Evolutionary conservation across 1,140 invertebrate species (phyloP).

Genomic region (Drosophila tsacasi): DNA sequence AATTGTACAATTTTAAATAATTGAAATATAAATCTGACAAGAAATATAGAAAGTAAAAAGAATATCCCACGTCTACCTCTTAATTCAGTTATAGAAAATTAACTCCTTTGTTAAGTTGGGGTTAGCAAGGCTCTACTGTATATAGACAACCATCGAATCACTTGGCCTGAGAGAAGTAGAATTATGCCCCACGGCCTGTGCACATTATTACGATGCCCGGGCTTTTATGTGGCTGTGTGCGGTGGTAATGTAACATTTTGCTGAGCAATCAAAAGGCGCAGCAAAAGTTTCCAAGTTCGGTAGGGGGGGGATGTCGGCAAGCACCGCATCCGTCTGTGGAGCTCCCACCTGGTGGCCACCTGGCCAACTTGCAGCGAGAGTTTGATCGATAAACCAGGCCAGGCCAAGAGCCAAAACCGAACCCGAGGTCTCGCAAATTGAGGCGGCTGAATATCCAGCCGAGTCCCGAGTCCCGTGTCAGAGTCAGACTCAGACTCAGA

Average conservation of each 20-base stretch:
- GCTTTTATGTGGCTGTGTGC: conserved; percentile 53
- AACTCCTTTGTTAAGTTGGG: background rate
- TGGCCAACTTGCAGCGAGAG: conserved; percentile 52
- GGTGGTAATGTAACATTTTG: conserved; percentile 64
- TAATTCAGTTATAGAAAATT: background rate
- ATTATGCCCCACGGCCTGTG: conserved; percentile 37
- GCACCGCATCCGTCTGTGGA: conserved; percentile 34
- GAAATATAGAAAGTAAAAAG: accelerated
- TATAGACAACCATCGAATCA: conserved; percentile 15
- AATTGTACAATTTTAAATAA: too few species aligned
- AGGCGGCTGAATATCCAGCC: conserved; percentile 13
- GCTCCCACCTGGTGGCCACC: conserved; percentile 38
- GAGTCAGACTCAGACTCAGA: conserved; percentile 6
- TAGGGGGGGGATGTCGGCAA: conserved; percentile 4
- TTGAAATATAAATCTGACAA: too few species aligned
- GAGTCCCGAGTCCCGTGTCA: conserved; percentile 34
- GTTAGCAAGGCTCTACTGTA: conserved; percentile 12
- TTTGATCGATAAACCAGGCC: conserved; percentile 57
- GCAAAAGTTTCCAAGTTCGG: conserved; percentile 30
- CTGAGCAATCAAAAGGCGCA: conserved; percentile 62
- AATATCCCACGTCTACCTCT: too few species aligned
- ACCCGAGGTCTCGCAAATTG: conserved; percentile 46
- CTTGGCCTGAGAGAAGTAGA: conserved; percentile 20
- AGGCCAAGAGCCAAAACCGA: background rate
- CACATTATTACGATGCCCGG: conserved; percentile 39